phyloP scores from a whole-genome alignment of 2,797 vertebrate genomes.

The Labroides dimidiatus region DNA sequence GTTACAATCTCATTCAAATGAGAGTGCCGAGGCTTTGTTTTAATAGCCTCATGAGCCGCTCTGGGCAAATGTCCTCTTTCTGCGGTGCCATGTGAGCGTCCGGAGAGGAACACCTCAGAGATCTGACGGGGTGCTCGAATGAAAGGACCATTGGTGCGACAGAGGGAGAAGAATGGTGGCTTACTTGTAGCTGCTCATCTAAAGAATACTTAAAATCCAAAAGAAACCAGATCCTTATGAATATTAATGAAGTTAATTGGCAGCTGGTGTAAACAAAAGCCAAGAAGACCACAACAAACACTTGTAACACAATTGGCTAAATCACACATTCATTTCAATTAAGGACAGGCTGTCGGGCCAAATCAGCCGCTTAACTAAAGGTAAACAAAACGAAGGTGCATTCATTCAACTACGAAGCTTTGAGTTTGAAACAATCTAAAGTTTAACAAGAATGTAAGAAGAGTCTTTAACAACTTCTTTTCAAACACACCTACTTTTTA shows the following conservation, averaged over 20 bases:
- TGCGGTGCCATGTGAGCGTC: conserved; percentile 50
- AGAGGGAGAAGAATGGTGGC: conserved; percentile 54
- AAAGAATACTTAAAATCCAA: conserved; percentile 65
- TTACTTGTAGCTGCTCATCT: conserved; percentile 68
- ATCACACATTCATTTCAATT: conserved; percentile 59
- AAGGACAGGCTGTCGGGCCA: conserved; percentile 49
- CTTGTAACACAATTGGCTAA: conserved; percentile 57
- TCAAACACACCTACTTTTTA: neutral
- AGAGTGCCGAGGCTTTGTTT: conserved; percentile 52
- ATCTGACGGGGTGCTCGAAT: conserved; percentile 67
- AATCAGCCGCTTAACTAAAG: conserved; percentile 49
- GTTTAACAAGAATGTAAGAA: neutral
- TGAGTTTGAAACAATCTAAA: neutral
- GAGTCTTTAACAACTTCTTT: too few relatives aligned
- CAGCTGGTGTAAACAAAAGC: conserved; percentile 75
- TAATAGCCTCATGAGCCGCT: conserved; percentile 38
- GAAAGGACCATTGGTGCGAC: conserved; percentile 50
- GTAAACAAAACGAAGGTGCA: conserved; percentile 36
- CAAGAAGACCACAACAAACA: conserved; percentile 71
- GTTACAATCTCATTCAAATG: conserved; percentile 39
- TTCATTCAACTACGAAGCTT: conserved; percentile 9
- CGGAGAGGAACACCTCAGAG: conserved; percentile 66
- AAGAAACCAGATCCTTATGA: conserved; percentile 71
- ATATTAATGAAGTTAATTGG: conserved; percentile 81
- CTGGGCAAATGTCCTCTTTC: conserved; percentile 61